Base-by-base conservation (phyloP, 2,888 invertebrate genomes). In the Ceratothoa steindachneri region DNA sequence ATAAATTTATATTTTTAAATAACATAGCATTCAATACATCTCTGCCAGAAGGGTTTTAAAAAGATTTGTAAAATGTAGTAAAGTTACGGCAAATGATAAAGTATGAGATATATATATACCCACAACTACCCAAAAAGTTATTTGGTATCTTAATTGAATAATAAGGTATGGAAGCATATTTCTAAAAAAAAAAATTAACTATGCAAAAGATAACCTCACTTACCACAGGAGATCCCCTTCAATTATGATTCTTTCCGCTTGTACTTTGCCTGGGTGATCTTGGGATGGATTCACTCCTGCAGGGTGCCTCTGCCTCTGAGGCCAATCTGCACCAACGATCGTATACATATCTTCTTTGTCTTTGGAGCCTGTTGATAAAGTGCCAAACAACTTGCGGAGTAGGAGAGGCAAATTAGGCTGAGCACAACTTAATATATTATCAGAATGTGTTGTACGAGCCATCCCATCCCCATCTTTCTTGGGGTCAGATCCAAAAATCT, bases 391-490 rank as follows among this genome's bases (percentile, higher is more conserved):
- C 24, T 60, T 60, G n/a, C 60, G 60, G 27, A 60, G 22, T 24
- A 60, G 24, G 12, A 60, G 12, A 22, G 24, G 60, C 24, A 60
- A 60, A 7, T 15, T 22, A 24, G 60, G 60, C 60, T 60, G 60
- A 60, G 24, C 60, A 60, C 60, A 60, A 24, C 60, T 60, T 24
- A 60, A 60, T 3, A 60, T 24, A 60, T 22, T n/a, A 24, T 60
- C 60, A 60, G 60, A 24, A n/a, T 60, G 60, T n/a, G 60, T 24
- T 12, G 60, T 24, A 60, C 22, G 22, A 60, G 60, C 60, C 60
- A 60, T 24, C n/a, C 60, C 60, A 22, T 60, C 60, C 60, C 60
- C 60, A 60, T 24, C 22, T 60, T 60, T 60, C 24, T 60, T 60
- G 60, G 60, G 60, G 60, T 24, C 60, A 24, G 27, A n/a, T 24